A percentile compares a stretch with the other conserved stretches of the same genome.
Evolutionary conservation across 2,888 invertebrate genomes (phyloP).

Genomic region (Erebia ligea): DNA sequence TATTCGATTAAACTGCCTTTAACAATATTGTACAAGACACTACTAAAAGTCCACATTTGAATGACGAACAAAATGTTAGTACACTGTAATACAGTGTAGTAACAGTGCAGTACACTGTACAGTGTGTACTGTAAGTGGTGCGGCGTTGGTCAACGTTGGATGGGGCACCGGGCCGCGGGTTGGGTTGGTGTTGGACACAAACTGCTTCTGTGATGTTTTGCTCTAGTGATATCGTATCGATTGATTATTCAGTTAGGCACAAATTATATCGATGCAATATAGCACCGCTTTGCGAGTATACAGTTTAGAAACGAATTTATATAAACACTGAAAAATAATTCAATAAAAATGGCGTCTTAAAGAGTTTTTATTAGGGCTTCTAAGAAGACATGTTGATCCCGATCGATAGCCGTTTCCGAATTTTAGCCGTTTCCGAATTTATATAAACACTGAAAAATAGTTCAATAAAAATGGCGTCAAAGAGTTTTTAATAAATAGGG

Average conservation of each 20-base stretch:
- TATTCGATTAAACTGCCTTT: too few species aligned
- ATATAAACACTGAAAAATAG: too few species aligned
- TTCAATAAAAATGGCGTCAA: neutral
- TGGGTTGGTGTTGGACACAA: slow-evolving; percentile 61
- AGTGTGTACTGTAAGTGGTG: neutral
- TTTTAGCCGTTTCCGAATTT: too few species aligned
- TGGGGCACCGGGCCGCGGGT: slow-evolving; percentile 57
- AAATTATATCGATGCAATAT: slow-evolving; percentile 48
- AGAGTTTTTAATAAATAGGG: too few species aligned
- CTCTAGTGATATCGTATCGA: slow-evolving; percentile 62
- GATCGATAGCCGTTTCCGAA: neutral
- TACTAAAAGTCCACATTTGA: neutral
- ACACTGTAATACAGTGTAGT: too few species aligned
- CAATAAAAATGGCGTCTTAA: neutral
- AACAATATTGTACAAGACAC: neutral
- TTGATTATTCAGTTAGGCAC: slow-evolving; percentile 50
- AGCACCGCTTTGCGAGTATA: slow-evolving; percentile 11
- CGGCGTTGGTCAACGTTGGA: slow-evolving; percentile 35
- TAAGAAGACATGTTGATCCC: neutral
- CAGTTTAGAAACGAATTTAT: neutral
- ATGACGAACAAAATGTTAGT: neutral
- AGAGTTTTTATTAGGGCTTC: neutral
- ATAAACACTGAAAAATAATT: neutral
- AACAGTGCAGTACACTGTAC: neutral
- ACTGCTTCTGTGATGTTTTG: slow-evolving; percentile 78